phyloP scores from a whole-genome alignment of 2,113 vertebrate species.

The Platichthys flesus region DNA sequence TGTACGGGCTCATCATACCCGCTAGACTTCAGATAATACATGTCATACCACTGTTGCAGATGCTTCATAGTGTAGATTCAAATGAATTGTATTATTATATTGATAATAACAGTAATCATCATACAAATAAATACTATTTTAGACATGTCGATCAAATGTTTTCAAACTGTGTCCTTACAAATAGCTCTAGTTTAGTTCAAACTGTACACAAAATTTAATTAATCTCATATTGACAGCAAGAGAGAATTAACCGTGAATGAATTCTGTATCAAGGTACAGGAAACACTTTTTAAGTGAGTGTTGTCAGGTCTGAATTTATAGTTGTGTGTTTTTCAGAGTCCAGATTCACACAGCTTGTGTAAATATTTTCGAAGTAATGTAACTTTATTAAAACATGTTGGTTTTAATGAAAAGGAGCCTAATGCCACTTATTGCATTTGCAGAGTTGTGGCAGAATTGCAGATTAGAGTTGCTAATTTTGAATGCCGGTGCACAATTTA shows the following conservation, averaged over 20 bases:
- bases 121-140: not conserved
- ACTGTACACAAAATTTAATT: not conserved
- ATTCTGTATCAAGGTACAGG: no score
- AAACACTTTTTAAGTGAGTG: no score
- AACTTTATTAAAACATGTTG: not conserved
- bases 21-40: slow-evolving; percentile 10
- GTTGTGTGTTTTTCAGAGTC: no score
- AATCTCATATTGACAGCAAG: slow-evolving; percentile 16
- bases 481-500: no score
- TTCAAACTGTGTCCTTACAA: not conserved
- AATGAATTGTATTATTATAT: not conserved
- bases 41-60: not conserved
- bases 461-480: not conserved
- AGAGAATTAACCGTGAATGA: no score
- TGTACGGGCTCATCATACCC: slow-evolving; percentile 15
- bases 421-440: slow-evolving; percentile 21
- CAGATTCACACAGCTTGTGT: not conserved
- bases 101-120: not conserved
- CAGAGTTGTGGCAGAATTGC: not conserved
- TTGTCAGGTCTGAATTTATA: no score
- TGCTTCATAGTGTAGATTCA: slow-evolving; percentile 1
- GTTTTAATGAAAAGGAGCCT: slow-evolving; percentile 1
- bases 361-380: not conserved
- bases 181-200: not conserved
- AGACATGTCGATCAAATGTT: not conserved